phyloP scores from a whole-genome alignment of 2,888 invertebrate genomes.

The Noctua comes region DNA sequence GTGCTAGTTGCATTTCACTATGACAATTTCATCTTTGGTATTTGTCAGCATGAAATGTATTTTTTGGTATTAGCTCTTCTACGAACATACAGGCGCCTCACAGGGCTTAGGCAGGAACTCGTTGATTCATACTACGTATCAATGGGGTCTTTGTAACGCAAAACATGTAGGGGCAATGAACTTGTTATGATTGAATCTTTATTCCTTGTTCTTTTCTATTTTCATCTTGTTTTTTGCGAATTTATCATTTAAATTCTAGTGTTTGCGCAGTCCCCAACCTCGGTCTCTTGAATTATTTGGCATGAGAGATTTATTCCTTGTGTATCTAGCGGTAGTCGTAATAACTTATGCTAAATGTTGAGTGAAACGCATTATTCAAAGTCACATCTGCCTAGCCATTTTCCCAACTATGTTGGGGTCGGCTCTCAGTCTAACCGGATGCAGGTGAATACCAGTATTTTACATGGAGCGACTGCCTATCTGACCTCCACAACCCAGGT shows the following conservation, averaged over 20 bases:
- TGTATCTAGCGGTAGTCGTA: slow-evolving; percentile 10
- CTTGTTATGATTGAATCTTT: background rate
- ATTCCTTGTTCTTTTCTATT: background rate
- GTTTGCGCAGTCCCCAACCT: background rate
- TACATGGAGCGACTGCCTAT: too few species aligned
- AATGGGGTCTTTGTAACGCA: background rate
- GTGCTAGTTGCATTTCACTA: background rate
- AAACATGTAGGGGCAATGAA: slow-evolving; percentile 1
- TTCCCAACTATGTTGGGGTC: background rate
- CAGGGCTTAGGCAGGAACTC: background rate
- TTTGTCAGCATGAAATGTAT: background rate
- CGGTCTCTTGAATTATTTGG: slow-evolving; percentile 33
- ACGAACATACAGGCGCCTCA: background rate
- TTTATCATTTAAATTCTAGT: slow-evolving; percentile 20
- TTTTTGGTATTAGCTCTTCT: background rate
- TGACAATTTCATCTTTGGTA: background rate
- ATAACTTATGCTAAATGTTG: background rate
- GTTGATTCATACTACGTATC: slow-evolving; percentile 15
- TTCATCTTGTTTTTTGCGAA: background rate
- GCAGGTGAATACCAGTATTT: background rate
- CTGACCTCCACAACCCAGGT: too few species aligned
- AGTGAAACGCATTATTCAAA: slow-evolving; percentile 29
- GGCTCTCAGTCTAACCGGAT: background rate
- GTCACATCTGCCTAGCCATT: background rate
- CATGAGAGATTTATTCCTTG: background rate